Conservation (phyloP, 2,888 invertebrate species). For the Eulithis testata region DNA sequence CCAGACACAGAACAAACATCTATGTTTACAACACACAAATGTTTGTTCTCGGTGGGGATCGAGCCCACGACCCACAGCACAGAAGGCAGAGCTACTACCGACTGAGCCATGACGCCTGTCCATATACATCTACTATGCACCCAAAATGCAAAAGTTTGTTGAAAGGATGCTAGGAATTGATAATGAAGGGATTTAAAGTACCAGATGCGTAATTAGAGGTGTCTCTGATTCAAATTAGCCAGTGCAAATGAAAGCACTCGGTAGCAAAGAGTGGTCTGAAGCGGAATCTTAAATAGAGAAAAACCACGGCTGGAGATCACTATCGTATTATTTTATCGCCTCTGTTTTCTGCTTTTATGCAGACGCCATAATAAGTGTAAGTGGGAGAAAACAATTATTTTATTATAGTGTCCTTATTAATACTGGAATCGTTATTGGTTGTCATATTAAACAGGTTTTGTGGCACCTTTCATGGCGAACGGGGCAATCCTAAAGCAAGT, state of each 20-base stretch:
- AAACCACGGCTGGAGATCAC: constrained; percentile 28
- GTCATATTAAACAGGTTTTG: constrained; percentile 58
- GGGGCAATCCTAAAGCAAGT: constrained; percentile 30
- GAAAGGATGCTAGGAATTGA: constrained; percentile 4
- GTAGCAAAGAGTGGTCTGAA: constrained; percentile 32
- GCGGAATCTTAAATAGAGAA: constrained; percentile 26
- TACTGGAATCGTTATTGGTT: constrained; percentile 59
- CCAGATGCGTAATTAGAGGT: constrained; percentile 22
- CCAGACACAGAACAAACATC: no score
- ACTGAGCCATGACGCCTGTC: no score
- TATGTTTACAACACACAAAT: no score
- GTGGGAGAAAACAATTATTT: constrained; percentile 45
- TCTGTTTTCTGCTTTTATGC: constrained; percentile 17
- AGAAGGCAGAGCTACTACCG: no score
- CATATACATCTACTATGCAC: neutral
- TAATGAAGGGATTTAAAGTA: neutral
- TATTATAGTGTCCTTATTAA: constrained; percentile 53
- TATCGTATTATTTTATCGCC: constrained; percentile 31
- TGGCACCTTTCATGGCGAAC: constrained; percentile 54
- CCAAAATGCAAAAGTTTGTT: neutral
- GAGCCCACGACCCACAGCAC: no score
- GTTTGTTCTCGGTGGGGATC: no score
- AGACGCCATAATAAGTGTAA: constrained; percentile 27
- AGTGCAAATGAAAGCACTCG: constrained; percentile 32
- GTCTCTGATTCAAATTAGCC: constrained; percentile 35